phyloP scores from a whole-genome alignment of 2,797 vertebrate genomes.

The Acrocephalus scirpaceus region DNA sequence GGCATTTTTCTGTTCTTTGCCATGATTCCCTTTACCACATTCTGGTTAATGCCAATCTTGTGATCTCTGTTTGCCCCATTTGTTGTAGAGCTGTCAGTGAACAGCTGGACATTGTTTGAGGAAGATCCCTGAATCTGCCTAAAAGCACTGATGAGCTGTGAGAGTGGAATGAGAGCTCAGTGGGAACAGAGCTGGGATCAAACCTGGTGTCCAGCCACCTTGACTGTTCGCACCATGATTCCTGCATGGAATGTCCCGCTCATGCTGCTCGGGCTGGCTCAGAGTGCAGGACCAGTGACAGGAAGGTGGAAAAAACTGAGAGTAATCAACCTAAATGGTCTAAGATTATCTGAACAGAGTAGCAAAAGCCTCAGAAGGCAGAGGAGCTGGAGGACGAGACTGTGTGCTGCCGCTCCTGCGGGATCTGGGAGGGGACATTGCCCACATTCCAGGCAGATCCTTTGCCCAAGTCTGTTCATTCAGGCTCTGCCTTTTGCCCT shows the following conservation, averaged over 20 bases:
- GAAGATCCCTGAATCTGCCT: not conserved
- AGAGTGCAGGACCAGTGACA: not conserved
- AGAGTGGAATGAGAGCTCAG: not conserved
- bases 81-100: not conserved
- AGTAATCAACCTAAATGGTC: not conserved
- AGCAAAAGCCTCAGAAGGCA: not conserved
- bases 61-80: not conserved
- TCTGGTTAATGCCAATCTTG: not conserved
- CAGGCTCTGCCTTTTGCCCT: constrained; percentile 22
- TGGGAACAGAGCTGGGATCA: not conserved
- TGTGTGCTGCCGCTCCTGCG: not conserved
- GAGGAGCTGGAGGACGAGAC: not conserved
- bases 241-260: not conserved
- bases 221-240: not conserved
- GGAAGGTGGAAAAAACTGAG: not conserved
- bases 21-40: not conserved
- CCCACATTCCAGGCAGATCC: constrained; percentile 31
- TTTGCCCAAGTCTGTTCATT: constrained; percentile 19
- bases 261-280: not conserved
- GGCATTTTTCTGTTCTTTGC: not conserved
- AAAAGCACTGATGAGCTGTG: not conserved
- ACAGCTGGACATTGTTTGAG: not conserved
- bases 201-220: not conserved
- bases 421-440: not conserved
- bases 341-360: not conserved